phyloP scores from a whole-genome alignment of 2,797 vertebrate species.

The Poeciliopsis paucimaculata region DNA sequence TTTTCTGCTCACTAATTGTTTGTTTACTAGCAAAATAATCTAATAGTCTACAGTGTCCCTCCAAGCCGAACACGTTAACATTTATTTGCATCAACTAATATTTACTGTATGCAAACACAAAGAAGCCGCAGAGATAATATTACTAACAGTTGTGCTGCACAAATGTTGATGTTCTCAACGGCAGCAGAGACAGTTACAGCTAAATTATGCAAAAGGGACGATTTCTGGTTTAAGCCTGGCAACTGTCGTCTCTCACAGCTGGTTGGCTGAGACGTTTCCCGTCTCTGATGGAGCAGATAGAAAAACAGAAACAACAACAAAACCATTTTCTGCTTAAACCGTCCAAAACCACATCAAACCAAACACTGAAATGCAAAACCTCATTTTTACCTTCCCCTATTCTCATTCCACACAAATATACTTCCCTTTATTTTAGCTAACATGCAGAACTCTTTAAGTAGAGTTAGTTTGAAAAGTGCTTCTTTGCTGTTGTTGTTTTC shows the following conservation, averaged over 20 bases:
- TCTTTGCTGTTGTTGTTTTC: background rate
- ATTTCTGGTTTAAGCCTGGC: conserved; percentile 71
- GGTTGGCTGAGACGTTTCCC: conserved; percentile 72
- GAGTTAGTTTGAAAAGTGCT: no score
- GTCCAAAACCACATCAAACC: background rate
- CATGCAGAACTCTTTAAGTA: background rate
- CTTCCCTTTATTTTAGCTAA: background rate
- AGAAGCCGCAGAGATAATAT: conserved; percentile 30
- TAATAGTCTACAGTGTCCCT: background rate
- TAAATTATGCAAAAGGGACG: conserved; percentile 69
- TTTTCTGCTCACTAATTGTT: background rate
- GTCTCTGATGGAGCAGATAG: conserved; percentile 58
- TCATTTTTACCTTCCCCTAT: background rate
- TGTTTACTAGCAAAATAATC: background rate
- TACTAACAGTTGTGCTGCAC: conserved; percentile 26
- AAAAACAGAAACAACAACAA: background rate
- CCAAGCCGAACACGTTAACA: background rate
- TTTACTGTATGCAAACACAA: conserved; percentile 5
- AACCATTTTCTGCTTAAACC: conserved; percentile 14
- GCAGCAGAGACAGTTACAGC: conserved; percentile 34
- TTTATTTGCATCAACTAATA: background rate
- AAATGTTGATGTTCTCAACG: conserved; percentile 39
- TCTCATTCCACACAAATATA: background rate
- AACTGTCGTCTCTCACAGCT: conserved; percentile 88
- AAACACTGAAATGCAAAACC: background rate